Percentiles rank a stretch among this genome's conserved stretches.
phyloP scores from a whole-genome alignment of 1,140 invertebrate species.

The Dendrolimus kikuchii region DNA sequence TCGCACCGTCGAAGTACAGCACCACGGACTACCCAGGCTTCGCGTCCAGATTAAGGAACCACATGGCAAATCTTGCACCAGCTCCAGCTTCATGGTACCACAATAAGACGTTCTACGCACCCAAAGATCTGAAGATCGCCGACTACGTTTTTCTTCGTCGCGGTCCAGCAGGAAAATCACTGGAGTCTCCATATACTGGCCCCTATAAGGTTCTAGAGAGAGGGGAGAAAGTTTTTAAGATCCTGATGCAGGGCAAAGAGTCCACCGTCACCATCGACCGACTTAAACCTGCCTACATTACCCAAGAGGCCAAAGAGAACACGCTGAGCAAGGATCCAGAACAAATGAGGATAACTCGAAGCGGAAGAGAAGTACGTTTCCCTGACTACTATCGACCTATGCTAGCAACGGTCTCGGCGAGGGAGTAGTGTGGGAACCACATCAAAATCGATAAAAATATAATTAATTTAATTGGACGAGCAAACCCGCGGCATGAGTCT shows the following conservation, averaged over 20 bases:
- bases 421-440: too few relatives aligned
- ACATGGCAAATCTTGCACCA: not conserved
- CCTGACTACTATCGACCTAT: too few relatives aligned
- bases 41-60: not conserved
- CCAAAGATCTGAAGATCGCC: not conserved
- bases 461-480: too few relatives aligned
- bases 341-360: too few relatives aligned
- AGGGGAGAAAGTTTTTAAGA: slow-evolving; percentile 6
- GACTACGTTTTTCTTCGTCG: not conserved
- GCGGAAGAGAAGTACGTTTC: too few relatives aligned
- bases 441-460: too few relatives aligned
- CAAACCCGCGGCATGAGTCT: too few relatives aligned
- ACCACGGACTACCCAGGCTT: not conserved
- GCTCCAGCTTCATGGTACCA: not conserved
- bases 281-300: slow-evolving; percentile 14
- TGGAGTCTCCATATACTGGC: slow-evolving; percentile 10
- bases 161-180: not conserved
- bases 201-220: slow-evolving; percentile 7
- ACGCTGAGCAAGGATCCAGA: too few relatives aligned
- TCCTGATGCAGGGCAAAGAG: not conserved
- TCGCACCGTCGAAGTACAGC: too few relatives aligned
- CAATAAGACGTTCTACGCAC: not conserved
- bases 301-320: too few relatives aligned
- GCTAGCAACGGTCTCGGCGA: too few relatives aligned
- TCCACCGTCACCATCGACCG: slow-evolving; percentile 9